These are phyloP conservation scores for Gracilinanus agilis DNA, from an alignment of 2,113 vertebrate genomes.

Conservation along the genomic window DNA sequence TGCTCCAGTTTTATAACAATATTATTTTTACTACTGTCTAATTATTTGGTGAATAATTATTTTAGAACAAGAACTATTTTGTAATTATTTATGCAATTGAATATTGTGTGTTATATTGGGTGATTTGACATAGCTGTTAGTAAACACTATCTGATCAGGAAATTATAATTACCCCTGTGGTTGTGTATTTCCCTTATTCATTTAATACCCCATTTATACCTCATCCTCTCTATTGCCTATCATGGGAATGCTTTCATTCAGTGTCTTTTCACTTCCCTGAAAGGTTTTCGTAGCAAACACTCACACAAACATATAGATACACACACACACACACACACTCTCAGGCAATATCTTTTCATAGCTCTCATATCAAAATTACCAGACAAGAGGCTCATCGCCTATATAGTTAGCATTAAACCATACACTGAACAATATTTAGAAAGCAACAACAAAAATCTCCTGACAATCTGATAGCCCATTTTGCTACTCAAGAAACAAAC, in stretches of 20 bases:
- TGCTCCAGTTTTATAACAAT: conserved; percentile 53
- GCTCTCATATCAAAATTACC: not conserved
- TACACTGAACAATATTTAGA: not conserved
- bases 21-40: conserved; percentile 50
- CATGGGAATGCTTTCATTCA: not conserved
- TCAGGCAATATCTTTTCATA: not conserved
- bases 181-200: not conserved
- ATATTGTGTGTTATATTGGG: not conserved
- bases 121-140: conserved; percentile 32
- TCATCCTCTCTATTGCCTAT: not conserved
- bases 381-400: not conserved
- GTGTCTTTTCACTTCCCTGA: not conserved
- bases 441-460: not conserved
- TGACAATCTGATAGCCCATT: not conserved
- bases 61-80: conserved; percentile 47
- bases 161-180: conserved; percentile 6
- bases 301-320: too few species aligned
- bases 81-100: conserved; percentile 41
- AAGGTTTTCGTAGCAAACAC: not conserved
- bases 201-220: not conserved
- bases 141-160: not conserved
- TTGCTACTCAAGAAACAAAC: not conserved
- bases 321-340: too few species aligned
- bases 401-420: not conserved
- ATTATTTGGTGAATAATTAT: conserved; percentile 59